A percentile compares a stretch with the other conserved stretches of the same genome.
phyloP scores from a whole-genome alignment of 2,113 vertebrate genomes.

The Myiopsitta monachus region DNA sequence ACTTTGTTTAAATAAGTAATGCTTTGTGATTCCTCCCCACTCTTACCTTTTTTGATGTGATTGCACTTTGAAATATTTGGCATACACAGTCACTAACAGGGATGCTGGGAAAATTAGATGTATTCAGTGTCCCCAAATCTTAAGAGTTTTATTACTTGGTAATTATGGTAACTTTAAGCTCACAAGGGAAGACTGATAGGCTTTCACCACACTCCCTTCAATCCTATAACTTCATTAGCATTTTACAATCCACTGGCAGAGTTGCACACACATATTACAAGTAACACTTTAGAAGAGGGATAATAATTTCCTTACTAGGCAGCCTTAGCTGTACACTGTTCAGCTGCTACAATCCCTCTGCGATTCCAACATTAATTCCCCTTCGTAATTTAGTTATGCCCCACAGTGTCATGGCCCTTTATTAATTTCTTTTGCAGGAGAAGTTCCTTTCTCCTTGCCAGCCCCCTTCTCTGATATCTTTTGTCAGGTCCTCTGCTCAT shows the following conservation, averaged over 20 bases:
- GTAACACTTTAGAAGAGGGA: background rate
- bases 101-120: background rate
- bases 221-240: background rate
- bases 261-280: background rate
- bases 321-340: background rate
- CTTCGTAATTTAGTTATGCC: background rate
- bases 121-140: background rate
- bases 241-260: background rate
- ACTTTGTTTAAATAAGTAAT: background rate
- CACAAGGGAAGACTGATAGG: background rate
- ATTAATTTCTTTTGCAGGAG: background rate
- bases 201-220: background rate
- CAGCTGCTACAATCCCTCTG: background rate
- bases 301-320: background rate
- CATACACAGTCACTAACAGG: background rate
- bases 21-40: fast-evolving
- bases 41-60: background rate
- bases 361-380: background rate
- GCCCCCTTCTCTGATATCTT: background rate
- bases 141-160: background rate
- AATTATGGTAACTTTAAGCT: background rate
- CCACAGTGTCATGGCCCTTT: background rate
- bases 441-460: background rate
- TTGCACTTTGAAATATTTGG: background rate
- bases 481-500: background rate